phyloP scores from a whole-genome alignment of 2,888 invertebrate species.

The Nymphalis c-album region DNA sequence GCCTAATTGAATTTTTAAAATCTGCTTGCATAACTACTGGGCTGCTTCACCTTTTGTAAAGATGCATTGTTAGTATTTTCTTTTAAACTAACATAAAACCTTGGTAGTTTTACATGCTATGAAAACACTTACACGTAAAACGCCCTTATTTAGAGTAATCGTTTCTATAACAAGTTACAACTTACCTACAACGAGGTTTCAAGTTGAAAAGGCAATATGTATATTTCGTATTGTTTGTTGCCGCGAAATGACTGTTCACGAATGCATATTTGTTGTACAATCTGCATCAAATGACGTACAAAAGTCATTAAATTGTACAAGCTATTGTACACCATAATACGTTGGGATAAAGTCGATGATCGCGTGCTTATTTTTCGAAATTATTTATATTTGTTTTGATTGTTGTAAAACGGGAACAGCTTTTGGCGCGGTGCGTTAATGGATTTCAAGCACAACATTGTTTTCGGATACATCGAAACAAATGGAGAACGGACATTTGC shows the following conservation, averaged over 20 bases:
- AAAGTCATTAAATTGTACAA: not conserved
- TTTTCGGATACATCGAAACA: conserved; percentile 63
- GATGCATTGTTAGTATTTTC: too few relatives aligned
- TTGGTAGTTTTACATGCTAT: not conserved
- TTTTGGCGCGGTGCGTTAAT: conserved; percentile 61
- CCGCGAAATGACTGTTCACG: conserved; percentile 50
- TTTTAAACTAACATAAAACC: too few relatives aligned
- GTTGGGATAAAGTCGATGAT: not conserved
- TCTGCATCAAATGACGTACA: not conserved
- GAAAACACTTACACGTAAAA: not conserved
- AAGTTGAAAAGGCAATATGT: conserved; percentile 45
- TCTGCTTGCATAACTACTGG: too few relatives aligned
- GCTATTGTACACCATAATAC: conserved; percentile 7
- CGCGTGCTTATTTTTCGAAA: not conserved
- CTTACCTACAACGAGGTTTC: conserved; percentile 26
- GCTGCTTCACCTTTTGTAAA: too few relatives aligned
- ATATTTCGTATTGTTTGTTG: conserved; percentile 46
- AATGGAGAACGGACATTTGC: conserved; percentile 56
- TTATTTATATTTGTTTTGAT: conserved; percentile 9
- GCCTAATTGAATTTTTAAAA: too few relatives aligned
- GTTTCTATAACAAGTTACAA: conserved; percentile 24
- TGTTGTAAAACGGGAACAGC: conserved; percentile 54
- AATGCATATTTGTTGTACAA: conserved; percentile 57
- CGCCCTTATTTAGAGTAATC: conserved; percentile 6
- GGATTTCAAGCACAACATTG: conserved; percentile 73